Base-by-base conservation (phyloP, 2,113 vertebrate genomes). In the Lynx canadensis region DNA sequence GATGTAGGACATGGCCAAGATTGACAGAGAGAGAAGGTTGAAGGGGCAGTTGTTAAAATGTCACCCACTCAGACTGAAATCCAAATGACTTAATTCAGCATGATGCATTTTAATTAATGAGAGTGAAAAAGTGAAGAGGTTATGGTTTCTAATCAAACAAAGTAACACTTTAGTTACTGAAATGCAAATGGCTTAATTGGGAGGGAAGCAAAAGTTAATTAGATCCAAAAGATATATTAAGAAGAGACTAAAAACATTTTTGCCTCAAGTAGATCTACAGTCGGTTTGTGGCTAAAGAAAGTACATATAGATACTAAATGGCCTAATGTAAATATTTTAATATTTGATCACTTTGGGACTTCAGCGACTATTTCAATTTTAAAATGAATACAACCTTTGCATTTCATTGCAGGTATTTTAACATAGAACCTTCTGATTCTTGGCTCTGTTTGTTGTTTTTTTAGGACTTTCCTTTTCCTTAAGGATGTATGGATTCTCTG, bases 1-100 rank as follows among this genome's bases (percentile, higher is more conserved):
- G 82, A 73, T 78, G 83, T 65, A 83, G 79, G 87, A 55, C 74
- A 29, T 41, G 89, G 74, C 96, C 66, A 68, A 89, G 89, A 96
- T 1, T 82, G 95, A 96, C 87, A 91, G 66, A 87, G 69, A 81
- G 65, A 84, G 65, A 55, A 79, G 71, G 90, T 74, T 84, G 84
- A 92, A 96, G 96, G 92, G 90, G 45, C 74, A n/a, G 84, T 79
- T 93, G 92, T 97, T 96, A 96, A 98, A 98, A 97, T 94, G 87
- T 91, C 97, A 96, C 71, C 90, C 10, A 31, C 41, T 12, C 23
- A 94, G 84, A 80, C 50, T 85, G 92, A 97, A 89, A 95, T 92
- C 60, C 81, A 95, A 94, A 84, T 15, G 68, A 76, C 36, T 95
- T 96, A 69, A 95, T 95, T 98, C 94, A 96, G 69, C 73, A 57